Base-by-base conservation (phyloP, 2,113 vertebrate species). In the Chloroceryle aenea region DNA sequence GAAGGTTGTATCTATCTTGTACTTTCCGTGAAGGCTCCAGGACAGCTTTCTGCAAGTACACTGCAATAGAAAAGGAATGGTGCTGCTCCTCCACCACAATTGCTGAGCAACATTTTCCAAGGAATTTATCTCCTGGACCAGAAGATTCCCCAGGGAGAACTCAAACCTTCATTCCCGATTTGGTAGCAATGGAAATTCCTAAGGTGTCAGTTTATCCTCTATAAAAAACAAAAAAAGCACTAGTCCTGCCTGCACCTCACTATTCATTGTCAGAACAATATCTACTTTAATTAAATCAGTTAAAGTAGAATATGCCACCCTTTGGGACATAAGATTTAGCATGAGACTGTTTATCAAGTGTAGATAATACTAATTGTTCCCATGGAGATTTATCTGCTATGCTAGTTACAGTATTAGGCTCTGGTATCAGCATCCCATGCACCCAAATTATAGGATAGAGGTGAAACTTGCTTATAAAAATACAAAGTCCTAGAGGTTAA, bases 291-390 rank as follows among this genome's bases (percentile, higher is more conserved):
- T 97, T 96, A 97, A 97, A 97, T 97, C 94, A 87, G 90, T 96
- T 97, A 93, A 96, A 96, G 92, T 95, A 97, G 95, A 97, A 95
- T 97, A 97, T 97, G 94, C 96, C 96, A 93, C 92, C 96, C 95
- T 97, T 94, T 97, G 96, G 96, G 97, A 97, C 97, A 96, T 7
- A 97, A 97, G 97, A 97, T 97, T 97, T 97, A 97, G 96, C 96
- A 90, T 78, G 85, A 97, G 97, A 97, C 94, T 97, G 94, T 97
- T 97, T 97, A 97, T 97, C 96, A 97, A 97, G 95, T 96, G 96
- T 93, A 97, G 96, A 97, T 97, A 97, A 97, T 95, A 95, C 95
- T 97, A 97, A 97, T 97, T 97, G 96, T 97, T 97, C 97, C 97
- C 96, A 93, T 95, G 96, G 96, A 97, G 96, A 97, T 95, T 97